Evolutionary conservation across 2,888 invertebrate species (phyloP).

Genomic region (Amphipyra tragopoginis): DNA sequence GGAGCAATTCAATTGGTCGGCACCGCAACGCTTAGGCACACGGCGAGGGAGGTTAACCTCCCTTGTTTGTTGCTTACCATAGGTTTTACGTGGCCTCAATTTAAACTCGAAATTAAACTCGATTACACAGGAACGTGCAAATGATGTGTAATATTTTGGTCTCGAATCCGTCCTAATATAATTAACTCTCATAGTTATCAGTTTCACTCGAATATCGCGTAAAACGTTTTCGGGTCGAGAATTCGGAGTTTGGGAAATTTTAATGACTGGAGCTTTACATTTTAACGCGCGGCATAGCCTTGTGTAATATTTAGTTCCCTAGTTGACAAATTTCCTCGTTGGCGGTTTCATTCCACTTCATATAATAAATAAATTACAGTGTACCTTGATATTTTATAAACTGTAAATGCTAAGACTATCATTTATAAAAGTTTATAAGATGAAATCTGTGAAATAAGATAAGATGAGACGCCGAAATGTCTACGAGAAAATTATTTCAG

Average conservation of each 20-base stretch:
- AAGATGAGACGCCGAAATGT: slow-evolving; percentile 4
- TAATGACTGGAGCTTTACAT: slow-evolving; percentile 59
- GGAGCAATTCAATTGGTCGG: slow-evolving; percentile 65
- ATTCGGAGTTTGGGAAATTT: slow-evolving; percentile 50
- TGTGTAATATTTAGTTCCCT: slow-evolving; percentile 61
- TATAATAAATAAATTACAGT: slow-evolving; percentile 59
- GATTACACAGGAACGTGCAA: slow-evolving; percentile 43
- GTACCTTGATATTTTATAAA: slow-evolving; percentile 46
- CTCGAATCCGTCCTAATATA: slow-evolving; percentile 31
- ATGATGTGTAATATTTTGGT: slow-evolving; percentile 36
- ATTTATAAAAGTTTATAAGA: slow-evolving; percentile 30
- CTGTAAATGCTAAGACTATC: slow-evolving; percentile 27
- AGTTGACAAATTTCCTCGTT: slow-evolving; percentile 64
- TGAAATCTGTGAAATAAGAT: slow-evolving; percentile 18
- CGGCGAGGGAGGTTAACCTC: slow-evolving; percentile 49
- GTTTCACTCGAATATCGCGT: slow-evolving; percentile 24
- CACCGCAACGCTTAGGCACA: slow-evolving; percentile 51
- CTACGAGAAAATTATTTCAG: background rate
- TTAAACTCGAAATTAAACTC: slow-evolving; percentile 54
- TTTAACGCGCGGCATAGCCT: slow-evolving; percentile 56
- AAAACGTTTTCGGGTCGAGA: slow-evolving; percentile 44
- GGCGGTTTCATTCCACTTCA: slow-evolving; percentile 60
- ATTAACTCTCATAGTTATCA: slow-evolving; percentile 42
- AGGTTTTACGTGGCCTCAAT: slow-evolving; percentile 43
- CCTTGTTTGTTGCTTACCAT: slow-evolving; percentile 53